These are phyloP conservation scores for Acanthis flammea DNA, from an alignment of 2,797 vertebrate species.

Conservation along the genomic window DNA sequence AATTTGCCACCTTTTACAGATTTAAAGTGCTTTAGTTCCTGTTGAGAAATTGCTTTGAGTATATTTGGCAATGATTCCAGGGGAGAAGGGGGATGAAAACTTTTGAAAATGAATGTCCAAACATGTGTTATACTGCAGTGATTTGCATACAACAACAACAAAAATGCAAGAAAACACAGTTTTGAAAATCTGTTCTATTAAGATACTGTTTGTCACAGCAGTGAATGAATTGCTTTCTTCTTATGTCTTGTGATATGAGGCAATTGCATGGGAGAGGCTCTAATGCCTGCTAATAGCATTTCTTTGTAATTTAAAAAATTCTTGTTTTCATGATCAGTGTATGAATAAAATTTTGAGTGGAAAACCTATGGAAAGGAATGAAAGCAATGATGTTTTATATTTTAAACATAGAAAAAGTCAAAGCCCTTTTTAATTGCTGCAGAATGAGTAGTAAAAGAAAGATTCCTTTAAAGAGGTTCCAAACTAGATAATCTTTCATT, in stretches of 20 bases:
- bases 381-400: neutral
- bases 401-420: neutral
- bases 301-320: slow-evolving; percentile 16
- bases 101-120: neutral
- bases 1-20: neutral
- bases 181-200: slow-evolving; percentile 37
- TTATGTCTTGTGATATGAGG: neutral
- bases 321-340: neutral
- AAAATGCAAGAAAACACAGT: neutral
- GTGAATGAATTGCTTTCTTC: neutral
- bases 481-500: neutral
- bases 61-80: neutral
- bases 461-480: neutral
- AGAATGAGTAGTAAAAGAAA: neutral
- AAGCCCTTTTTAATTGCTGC: neutral
- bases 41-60: slow-evolving; percentile 14
- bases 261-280: neutral
- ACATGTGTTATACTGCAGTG: neutral
- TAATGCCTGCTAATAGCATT: neutral
- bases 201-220: slow-evolving; percentile 7
- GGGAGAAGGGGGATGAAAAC: neutral
- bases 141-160: neutral
- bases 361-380: neutral
- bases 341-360: neutral
- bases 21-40: slow-evolving; percentile 6